Base-by-base conservation (phyloP, 2,113 vertebrate genomes). In the Ranitomeya variabilis region DNA sequence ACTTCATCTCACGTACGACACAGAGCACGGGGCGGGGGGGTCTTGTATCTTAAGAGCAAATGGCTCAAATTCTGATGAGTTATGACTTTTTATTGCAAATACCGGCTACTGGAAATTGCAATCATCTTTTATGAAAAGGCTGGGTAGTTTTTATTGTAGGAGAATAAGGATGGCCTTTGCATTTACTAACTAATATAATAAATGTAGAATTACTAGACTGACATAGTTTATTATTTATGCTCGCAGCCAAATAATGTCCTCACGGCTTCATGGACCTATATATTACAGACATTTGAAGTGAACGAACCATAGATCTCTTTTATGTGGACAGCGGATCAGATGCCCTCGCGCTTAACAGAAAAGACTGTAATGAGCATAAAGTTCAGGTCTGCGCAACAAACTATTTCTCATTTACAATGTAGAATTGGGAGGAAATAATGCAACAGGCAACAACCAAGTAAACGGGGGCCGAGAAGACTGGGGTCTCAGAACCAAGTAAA, bases 51-150 rank as follows among this genome's bases (percentile, higher is more conserved):
- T 92, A 91, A 91, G 91, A 95, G 94, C 94, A 92, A 94, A 94
- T 90, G 93, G 92, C 94, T 95, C 91, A 91, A 94, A 62, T 93
- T 90, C 91, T 85, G 92, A 91, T 94, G 92, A 95, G 92, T 92
- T 91, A 94, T 92, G 90, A 37, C 87, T 91, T 91, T 90, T 90
- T 93, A 91, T 62, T 64, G 92, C 89, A 54, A 31, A 83, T 91
- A 91, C 90, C 73, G 93, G 91, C 91, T 90, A 45, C 85, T 91
- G 92, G 91, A 94, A 94, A 95, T 93, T 93, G 92, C 91, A 90
- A 91, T 92, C 92, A 95, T 94, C 94, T 91, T 92, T 95, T 94
- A 94, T 62, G 91, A 90, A 83, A 91, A 91, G 93, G 91, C 93
- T 91, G 89, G 9, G 85, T 91, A 91, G 92, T 64, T 93, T 91